phyloP scores from a whole-genome alignment of 2,888 invertebrate species.

The Drosophila vallismaia region DNA sequence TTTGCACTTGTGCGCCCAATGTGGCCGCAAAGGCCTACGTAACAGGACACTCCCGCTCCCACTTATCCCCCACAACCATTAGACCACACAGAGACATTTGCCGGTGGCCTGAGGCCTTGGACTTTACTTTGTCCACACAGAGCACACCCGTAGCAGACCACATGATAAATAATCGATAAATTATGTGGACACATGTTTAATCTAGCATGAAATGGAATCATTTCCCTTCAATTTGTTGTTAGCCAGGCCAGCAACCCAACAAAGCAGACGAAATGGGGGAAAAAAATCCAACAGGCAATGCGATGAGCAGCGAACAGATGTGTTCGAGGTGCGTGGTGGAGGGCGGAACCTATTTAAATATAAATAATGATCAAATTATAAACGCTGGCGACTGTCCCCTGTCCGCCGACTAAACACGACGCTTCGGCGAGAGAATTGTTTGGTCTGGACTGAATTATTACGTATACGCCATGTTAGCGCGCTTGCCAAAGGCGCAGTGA shows the following conservation, averaged over 20 bases:
- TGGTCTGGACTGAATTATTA: slow-evolving; percentile 53
- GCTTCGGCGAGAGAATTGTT: slow-evolving; percentile 20
- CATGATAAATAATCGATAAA: slow-evolving; percentile 83
- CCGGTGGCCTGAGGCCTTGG: slow-evolving; percentile 49
- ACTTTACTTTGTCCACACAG: slow-evolving; percentile 62
- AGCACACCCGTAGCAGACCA: slow-evolving; percentile 59
- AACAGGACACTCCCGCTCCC: slow-evolving; percentile 5
- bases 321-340: slow-evolving; percentile 25
- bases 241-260: slow-evolving; percentile 55
- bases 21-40: slow-evolving; percentile 55
- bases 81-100: slow-evolving; percentile 18
- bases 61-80: background rate
- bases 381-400: slow-evolving; percentile 51
- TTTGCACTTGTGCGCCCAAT: slow-evolving; percentile 77
- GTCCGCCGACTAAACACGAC: slow-evolving; percentile 35
- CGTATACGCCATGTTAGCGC: slow-evolving; percentile 57
- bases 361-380: slow-evolving; percentile 75
- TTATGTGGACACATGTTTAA: slow-evolving; percentile 83
- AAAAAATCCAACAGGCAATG: slow-evolving; percentile 11
- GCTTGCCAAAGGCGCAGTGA: slow-evolving; percentile 21
- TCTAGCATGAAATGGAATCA: slow-evolving; percentile 83
- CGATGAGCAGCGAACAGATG: slow-evolving; percentile 37
- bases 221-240: slow-evolving; percentile 82
- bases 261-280: slow-evolving; percentile 16
- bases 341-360: slow-evolving; percentile 64